Percentiles rank a stretch among this genome's conserved stretches.
phyloP scores from a whole-genome alignment of 2,113 vertebrate genomes.

The Hystrix brachyura region DNA sequence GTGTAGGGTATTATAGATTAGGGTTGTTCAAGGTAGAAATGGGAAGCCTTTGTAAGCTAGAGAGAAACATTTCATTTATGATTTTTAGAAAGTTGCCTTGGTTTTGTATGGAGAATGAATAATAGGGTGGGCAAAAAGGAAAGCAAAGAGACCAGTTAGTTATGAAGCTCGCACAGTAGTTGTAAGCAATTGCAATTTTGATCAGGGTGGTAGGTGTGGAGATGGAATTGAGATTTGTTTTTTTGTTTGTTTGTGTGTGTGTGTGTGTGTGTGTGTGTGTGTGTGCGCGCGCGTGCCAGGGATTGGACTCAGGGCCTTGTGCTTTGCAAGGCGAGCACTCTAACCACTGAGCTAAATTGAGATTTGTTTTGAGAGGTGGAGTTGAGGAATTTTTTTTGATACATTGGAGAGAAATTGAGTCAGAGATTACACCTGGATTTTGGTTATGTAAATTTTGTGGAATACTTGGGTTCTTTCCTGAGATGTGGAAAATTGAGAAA shows the following conservation, averaged over 20 bases:
- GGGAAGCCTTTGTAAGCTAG: constrained; percentile 10
- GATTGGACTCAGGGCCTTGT: too few relatives aligned
- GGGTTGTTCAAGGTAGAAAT: constrained; percentile 39
- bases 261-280: too few relatives aligned
- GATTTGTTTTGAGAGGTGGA: neutral
- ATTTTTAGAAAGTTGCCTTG: constrained; percentile 31
- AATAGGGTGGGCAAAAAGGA: neutral
- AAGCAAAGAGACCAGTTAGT: neutral
- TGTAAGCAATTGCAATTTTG: neutral
- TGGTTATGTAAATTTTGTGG: neutral
- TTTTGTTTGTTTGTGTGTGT: neutral
- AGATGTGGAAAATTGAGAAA: neutral
- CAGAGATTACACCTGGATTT: neutral
- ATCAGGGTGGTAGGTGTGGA: neutral
- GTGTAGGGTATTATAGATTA: neutral
- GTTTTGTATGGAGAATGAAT: neutral
- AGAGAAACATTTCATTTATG: neutral
- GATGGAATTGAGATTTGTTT: neutral
- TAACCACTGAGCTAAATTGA: neutral
- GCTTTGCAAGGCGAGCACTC: too few relatives aligned
- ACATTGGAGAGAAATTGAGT: neutral
- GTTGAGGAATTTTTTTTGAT: constrained; percentile 25
- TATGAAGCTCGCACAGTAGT: neutral
- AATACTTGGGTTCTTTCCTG: neutral
- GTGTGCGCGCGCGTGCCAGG: too few relatives aligned